phyloP scores from a whole-genome alignment of 2,888 invertebrate species.

The Ochlodes sylvanus region DNA sequence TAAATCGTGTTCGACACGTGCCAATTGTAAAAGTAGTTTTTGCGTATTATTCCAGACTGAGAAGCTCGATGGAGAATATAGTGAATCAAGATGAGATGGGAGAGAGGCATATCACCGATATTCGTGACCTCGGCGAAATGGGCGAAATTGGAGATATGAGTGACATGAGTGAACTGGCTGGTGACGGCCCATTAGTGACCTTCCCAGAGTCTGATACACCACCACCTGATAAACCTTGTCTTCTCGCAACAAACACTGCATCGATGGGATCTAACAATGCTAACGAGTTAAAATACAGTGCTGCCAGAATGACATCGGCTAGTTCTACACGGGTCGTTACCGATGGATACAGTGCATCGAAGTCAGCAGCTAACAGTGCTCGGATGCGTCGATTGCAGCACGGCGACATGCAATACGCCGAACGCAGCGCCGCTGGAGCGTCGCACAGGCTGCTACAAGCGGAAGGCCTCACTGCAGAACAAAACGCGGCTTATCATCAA shows the following conservation, averaged over 20 bases:
- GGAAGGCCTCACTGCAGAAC: slow-evolving; percentile 94
- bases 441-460: slow-evolving; percentile 91
- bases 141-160: slow-evolving; percentile 79
- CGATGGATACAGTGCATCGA: slow-evolving; percentile 91
- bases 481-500: slow-evolving; percentile 92
- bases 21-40: slow-evolving; percentile 17
- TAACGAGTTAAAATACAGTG: slow-evolving; percentile 92
- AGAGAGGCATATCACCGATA: slow-evolving; percentile 75
- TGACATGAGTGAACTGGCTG: slow-evolving; percentile 75
- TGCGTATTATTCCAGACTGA: slow-evolving; percentile 77
- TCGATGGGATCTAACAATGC: slow-evolving; percentile 75
- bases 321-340: slow-evolving; percentile 90
- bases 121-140: slow-evolving; percentile 79
- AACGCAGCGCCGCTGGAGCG: slow-evolving; percentile 91
- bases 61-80: slow-evolving; percentile 91
- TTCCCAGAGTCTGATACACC: slow-evolving; percentile 93
- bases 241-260: slow-evolving; percentile 73
- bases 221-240: slow-evolving; percentile 81
- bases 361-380: slow-evolving; percentile 79
- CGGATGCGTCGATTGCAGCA: slow-evolving; percentile 88
- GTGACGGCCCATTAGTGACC: slow-evolving; percentile 90
- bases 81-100: slow-evolving; percentile 87
- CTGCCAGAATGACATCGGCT: slow-evolving; percentile 92
- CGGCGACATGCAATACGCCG: slow-evolving; percentile 93
- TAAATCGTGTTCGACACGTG: slow-evolving; percentile 7